A percentile compares a stretch with the other conserved stretches of the same genome.
Evolutionary conservation across 2,113 vertebrate species (phyloP).

Genomic region (Lepus americanus): DNA sequence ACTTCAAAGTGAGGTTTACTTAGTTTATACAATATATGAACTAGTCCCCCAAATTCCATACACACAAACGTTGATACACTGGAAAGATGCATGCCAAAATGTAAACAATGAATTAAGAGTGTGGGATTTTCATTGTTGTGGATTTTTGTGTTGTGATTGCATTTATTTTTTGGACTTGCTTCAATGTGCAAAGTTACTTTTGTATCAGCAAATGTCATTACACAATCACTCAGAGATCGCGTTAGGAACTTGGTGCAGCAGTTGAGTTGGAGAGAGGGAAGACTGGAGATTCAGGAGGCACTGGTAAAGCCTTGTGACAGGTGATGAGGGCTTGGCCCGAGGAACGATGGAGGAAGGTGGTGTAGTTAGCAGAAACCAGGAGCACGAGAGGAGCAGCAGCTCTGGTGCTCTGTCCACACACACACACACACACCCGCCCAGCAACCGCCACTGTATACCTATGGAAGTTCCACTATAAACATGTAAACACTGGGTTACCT

Average conservation of each 20-base stretch:
- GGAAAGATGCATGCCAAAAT: not conserved
- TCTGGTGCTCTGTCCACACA: not conserved
- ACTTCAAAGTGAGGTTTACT: not conserved
- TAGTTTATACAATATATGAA: not conserved
- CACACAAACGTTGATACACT: not conserved
- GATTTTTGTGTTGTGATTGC: not conserved
- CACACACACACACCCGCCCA: too few relatives aligned
- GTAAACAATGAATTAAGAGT: not conserved
- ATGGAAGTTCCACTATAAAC: not conserved
- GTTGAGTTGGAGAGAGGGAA: not conserved
- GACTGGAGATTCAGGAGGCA: not conserved
- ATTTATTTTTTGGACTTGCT: constrained; percentile 15
- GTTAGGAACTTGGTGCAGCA: not conserved
- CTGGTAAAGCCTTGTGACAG: not conserved
- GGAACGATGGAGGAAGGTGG: not conserved
- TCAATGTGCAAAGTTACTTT: constrained; percentile 32
- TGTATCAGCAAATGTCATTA: constrained; percentile 21
- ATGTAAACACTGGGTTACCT: not conserved
- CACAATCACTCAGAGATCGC: not conserved
- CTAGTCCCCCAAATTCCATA: not conserved
- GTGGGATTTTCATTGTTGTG: constrained; percentile 3
- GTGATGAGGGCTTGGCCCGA: not conserved
- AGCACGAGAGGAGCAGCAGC: not conserved
- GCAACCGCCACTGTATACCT: too few relatives aligned
- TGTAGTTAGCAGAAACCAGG: not conserved